Conservation (phyloP, 2,797 vertebrate species). For the Gallinago nigripennis region DNA sequence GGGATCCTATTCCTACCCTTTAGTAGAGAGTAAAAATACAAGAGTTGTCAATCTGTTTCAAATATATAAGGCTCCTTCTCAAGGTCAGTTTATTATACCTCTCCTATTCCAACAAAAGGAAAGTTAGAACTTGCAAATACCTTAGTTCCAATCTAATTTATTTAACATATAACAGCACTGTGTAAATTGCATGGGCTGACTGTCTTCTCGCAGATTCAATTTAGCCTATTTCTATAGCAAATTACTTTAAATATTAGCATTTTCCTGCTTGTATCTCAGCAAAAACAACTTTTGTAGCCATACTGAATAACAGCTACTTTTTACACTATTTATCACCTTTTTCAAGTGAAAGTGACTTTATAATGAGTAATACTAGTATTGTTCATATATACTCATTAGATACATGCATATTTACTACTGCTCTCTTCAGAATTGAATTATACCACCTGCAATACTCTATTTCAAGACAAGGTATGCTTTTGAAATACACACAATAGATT, state of each 20-base stretch:
- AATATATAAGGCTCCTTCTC: background rate
- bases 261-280: background rate
- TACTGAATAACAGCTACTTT: background rate
- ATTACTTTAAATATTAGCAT: conserved; percentile 7
- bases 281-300: background rate
- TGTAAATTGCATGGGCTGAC: background rate
- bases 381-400: background rate
- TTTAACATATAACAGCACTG: background rate
- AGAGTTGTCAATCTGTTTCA: background rate
- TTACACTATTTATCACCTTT: background rate
- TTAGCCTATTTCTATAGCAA: background rate
- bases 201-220: background rate
- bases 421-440: conserved; percentile 17
- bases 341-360: background rate
- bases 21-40: background rate
- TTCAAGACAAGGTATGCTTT: background rate
- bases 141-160: background rate
- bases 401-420: background rate
- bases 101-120: background rate
- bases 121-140: background rate
- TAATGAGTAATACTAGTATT: background rate
- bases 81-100: background rate
- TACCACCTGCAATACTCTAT: background rate
- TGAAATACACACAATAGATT: background rate
- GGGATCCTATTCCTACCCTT: background rate